Conservation (phyloP, 2,888 invertebrate species). For the Girardia tigrina region DNA sequence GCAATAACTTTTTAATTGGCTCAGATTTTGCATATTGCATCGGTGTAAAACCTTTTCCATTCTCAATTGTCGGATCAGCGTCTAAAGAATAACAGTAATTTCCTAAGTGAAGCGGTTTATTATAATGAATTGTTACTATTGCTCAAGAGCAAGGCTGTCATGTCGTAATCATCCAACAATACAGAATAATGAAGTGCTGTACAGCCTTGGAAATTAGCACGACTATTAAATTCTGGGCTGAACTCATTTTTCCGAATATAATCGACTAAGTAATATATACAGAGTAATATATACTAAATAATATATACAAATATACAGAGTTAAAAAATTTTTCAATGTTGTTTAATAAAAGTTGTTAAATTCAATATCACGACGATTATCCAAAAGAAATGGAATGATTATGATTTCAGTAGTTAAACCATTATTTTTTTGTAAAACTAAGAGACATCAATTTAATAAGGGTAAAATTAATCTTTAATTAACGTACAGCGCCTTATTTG, state of each 20-base stretch:
- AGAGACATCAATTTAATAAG: too few species aligned
- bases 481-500: too few species aligned
- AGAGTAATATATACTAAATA: too few species aligned
- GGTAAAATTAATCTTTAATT: too few species aligned
- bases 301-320: too few species aligned
- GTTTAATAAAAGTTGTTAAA: too few species aligned
- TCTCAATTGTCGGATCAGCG: conserved; percentile 57
- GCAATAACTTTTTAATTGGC: conserved; percentile 58
- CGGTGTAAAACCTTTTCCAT: conserved; percentile 65
- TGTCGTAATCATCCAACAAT: conserved; percentile 59
- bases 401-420: too few species aligned
- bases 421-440: too few species aligned
- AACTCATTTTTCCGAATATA: conserved; percentile 56
- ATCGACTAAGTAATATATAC: not conserved
- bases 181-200: conserved; percentile 78
- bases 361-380: too few species aligned
- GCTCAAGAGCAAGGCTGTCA: conserved; percentile 59
- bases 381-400: too few species aligned
- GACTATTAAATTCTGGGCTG: conserved; percentile 56
- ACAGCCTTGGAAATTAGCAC: conserved; percentile 67
- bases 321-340: too few species aligned
- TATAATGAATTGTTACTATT: conserved; percentile 53
- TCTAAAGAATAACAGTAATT: too few species aligned
- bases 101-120: not conserved
- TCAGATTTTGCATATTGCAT: conserved; percentile 61